A percentile compares a stretch with the other conserved stretches of the same genome.
These are phyloP conservation scores for Spodoptera exigua DNA, from an alignment of 2,888 invertebrate genomes.

Conservation along the genomic window DNA sequence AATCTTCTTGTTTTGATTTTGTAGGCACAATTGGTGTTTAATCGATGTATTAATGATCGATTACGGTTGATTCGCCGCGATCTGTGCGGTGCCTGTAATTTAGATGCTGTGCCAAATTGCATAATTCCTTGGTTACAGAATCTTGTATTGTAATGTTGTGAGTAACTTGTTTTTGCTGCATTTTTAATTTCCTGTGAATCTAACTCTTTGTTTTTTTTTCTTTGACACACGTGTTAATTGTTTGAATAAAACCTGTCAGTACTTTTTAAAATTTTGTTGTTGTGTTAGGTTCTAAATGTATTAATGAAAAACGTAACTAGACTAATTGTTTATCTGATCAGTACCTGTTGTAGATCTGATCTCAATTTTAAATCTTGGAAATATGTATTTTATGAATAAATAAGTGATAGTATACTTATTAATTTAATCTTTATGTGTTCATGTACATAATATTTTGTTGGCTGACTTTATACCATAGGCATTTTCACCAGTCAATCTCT, in stretches of 20 bases:
- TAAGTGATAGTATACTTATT: too few relatives aligned
- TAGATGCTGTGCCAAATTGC: conserved; percentile 64
- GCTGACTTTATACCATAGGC: too few relatives aligned
- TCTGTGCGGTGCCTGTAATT: conserved; percentile 66
- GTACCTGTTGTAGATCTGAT: too few relatives aligned
- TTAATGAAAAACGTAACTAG: too few relatives aligned
- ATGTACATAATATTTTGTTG: too few relatives aligned
- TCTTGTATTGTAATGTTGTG: conserved; percentile 22
- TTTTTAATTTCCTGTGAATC: conserved; percentile 24
- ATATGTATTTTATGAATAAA: too few relatives aligned
- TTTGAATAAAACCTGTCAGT: background rate
- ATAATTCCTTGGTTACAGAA: conserved; percentile 54
- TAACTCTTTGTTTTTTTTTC: conserved; percentile 3
- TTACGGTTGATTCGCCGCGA: conserved; percentile 62
- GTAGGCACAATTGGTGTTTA: conserved; percentile 74
- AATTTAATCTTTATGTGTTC: too few relatives aligned
- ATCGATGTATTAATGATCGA: conserved; percentile 68
- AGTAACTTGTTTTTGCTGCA: conserved; percentile 25
- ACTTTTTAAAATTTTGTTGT: too few relatives aligned
- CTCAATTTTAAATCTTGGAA: too few relatives aligned
- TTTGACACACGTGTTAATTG: conserved; percentile 19
- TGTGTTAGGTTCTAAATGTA: too few relatives aligned
- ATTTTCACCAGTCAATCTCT: too few relatives aligned
- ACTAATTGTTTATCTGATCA: too few relatives aligned
- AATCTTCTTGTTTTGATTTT: conserved; percentile 75